Evolutionary conservation across 2,888 invertebrate genomes (phyloP), one percentile per base, ranked within the genome.

Genomic region (Alitta virens): DNA sequence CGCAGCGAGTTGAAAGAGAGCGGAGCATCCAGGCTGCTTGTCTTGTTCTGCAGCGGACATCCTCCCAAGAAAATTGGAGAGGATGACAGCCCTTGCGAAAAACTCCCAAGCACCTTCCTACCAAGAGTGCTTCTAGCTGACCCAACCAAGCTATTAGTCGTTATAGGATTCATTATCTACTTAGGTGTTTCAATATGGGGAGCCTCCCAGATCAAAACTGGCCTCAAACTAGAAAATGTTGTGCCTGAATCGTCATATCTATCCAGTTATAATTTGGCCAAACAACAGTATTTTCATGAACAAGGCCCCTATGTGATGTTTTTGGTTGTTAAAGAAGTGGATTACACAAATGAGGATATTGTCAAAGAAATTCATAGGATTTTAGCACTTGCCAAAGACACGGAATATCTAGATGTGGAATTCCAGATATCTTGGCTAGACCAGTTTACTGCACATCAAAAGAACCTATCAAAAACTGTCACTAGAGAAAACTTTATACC

Each of bases 1-100:
- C 49, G 56, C 16, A 33, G 23, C 7, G 38, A 24, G 18, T 25
- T 66, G 55, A 46, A 61, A 43, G 50, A 24, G 1, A 53, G 54
- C 12, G 43, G 53, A 49, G 12, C 24, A 5, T 53, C 60, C 16
- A 3, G 25, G 5, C 12, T 18, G 14, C 23, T 52, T 9, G 27
- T 63, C 3, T 2, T 62, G 2, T 90, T 74, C 49, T 73, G 71
- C 58, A 56, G 64, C 2, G 73, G 71, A 7, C 49, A 63, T 7
- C 56, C 63, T 14, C 70, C 73, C 2, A 62, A 27, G n/a, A 46
- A 61, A 3, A 40, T 63, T 2, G 56, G 58, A 3, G 68, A 71
- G n/a, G 66, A 67, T 14, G 72, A 72, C 23, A 71, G 74, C 53
- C 52, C 62, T 5, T 60, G 70, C 12, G 74, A 75, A 50, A 71